Percentiles rank a stretch among this genome's conserved stretches.
Evolutionary conservation across 2,113 vertebrate species (phyloP).

Genomic region (Thalassoma bifasciatum): DNA sequence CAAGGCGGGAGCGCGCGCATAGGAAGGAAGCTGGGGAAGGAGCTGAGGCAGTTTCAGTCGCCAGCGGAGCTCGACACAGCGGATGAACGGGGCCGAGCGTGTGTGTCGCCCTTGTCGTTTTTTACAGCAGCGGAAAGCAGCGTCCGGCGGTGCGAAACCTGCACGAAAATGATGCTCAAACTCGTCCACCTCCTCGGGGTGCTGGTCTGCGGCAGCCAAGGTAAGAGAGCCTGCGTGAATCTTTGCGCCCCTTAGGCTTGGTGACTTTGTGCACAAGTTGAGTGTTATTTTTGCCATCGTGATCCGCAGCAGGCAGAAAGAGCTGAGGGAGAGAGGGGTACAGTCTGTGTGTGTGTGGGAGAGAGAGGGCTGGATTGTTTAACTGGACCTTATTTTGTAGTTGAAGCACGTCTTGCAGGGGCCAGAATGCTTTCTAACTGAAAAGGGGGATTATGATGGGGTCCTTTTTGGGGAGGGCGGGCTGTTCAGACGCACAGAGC

Average conservation of each 20-base stretch:
- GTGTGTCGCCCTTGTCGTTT: conserved; percentile 59
- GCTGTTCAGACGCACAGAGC: conserved; percentile 1
- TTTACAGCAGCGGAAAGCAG: conserved; percentile 65
- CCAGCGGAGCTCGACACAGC: conserved; percentile 72
- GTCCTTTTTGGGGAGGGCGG: conserved; percentile 12
- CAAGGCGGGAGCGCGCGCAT: conserved; percentile 67
- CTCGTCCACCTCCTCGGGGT: conserved; percentile 80
- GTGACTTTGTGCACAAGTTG: conserved; percentile 78
- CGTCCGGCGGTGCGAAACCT: conserved; percentile 62
- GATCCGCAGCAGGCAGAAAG: conserved; percentile 47
- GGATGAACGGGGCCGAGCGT: conserved; percentile 68
- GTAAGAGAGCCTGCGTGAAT: conserved; percentile 56
- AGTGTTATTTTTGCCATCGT: conserved; percentile 39
- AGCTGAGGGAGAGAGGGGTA: conserved; percentile 13
- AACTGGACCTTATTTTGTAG: conserved; percentile 81
- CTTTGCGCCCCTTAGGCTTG: conserved; percentile 17
- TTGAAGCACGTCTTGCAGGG: conserved; percentile 82
- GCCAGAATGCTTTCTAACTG: conserved; percentile 61
- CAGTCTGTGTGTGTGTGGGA: conserved; percentile 9
- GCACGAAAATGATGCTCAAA: conserved; percentile 77
- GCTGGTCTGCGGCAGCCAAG: conserved; percentile 83
- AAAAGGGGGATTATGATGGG: conserved; percentile 68
- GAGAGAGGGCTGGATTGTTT: conserved; percentile 78
- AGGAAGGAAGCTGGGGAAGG: conserved; percentile 66
- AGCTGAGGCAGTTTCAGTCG: conserved; percentile 66